Percentiles rank a stretch among this genome's conserved stretches.
Evolutionary conservation across 2,888 invertebrate species (phyloP).

Genomic region (Fragum whitleyi): DNA sequence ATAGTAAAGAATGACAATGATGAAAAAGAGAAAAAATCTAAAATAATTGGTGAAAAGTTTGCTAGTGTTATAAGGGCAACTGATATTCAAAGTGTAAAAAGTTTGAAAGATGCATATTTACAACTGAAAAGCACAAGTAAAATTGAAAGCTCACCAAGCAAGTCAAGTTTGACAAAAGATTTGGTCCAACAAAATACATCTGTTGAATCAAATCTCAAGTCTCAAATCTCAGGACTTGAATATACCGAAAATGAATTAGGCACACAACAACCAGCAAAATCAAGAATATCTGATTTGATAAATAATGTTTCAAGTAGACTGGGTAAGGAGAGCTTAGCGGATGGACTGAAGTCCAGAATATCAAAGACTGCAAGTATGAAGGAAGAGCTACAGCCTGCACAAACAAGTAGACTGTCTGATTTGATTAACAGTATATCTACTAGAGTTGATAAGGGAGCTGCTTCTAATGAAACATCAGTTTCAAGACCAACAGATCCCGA

Average conservation of each 20-base stretch:
- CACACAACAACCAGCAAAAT: neutral
- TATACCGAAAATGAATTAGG: no score
- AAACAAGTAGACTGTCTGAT: constrained; percentile 2
- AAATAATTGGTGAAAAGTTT: neutral
- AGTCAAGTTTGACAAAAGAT: neutral
- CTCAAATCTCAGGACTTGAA: no score
- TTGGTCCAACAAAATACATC: neutral
- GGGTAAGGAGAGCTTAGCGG: neutral
- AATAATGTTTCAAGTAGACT: neutral
- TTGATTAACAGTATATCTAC: constrained; percentile 4
- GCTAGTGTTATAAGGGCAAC: neutral
- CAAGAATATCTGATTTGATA: constrained; percentile 12
- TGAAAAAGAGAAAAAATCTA: neutral
- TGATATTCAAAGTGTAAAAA: neutral
- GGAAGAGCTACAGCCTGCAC: no score
- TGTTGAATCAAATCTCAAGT: no score
- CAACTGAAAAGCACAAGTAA: neutral
- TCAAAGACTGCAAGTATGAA: no score
- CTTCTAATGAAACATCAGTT: no score
- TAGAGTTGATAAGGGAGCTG: neutral
- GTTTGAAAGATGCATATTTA: neutral
- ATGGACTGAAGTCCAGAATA: no score
- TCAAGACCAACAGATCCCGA: neutral
- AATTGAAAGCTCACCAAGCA: neutral
- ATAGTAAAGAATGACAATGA: neutral